These are phyloP conservation scores for Sycobia sp. DNA, from an alignment of 1,140 invertebrate species.

Conservation along the genomic window DNA sequence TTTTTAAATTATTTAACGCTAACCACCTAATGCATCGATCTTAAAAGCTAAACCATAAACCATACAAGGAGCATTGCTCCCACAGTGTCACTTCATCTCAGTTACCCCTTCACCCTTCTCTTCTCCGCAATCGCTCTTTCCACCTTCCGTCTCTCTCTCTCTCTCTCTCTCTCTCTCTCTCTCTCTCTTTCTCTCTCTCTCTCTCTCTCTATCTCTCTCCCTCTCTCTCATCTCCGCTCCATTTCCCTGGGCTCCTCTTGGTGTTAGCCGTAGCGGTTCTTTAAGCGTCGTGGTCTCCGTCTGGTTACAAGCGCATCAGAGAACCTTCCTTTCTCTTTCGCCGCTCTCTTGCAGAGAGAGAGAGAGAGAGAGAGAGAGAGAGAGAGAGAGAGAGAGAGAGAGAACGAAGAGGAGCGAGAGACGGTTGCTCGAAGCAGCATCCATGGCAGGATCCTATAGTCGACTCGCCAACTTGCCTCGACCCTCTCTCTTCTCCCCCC, in stretches of 20 bases:
- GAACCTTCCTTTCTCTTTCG: constrained; percentile 28
- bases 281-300: background rate
- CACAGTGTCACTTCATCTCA: no score
- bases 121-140: background rate
- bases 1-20: no score
- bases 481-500: background rate
- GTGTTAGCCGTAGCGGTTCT: constrained; percentile 8
- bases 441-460: constrained; percentile 13
- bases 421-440: constrained; percentile 9
- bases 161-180: no score
- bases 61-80: no score
- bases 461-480: background rate
- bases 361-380: no score
- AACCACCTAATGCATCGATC: no score
- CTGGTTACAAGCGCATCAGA: constrained; percentile 12
- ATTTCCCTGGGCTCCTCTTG: constrained; percentile 22
- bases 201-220: background rate
- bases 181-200: no score
- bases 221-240: constrained; percentile 24
- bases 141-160: no score
- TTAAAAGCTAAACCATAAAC: no score
- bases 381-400: no score
- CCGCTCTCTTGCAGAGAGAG: no score
- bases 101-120: no score
- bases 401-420: constrained; percentile 1